These are phyloP conservation scores for Pinna nobilis DNA, from an alignment of 1,140 invertebrate species.

Conservation along the genomic window DNA sequence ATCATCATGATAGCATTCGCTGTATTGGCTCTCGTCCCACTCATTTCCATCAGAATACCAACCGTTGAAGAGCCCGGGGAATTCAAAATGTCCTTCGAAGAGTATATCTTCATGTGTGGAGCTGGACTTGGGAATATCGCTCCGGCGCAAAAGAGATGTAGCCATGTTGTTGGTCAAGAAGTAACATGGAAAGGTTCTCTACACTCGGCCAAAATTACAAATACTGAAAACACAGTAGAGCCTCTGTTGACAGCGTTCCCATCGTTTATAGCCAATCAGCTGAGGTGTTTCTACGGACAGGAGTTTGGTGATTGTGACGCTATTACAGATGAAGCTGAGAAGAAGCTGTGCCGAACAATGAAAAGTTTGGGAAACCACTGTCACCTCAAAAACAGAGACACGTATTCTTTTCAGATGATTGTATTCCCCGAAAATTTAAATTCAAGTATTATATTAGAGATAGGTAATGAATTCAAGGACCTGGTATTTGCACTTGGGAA, in stretches of 20 bases:
- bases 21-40: slow-evolving; percentile 57
- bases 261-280: slow-evolving; percentile 53
- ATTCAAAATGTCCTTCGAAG: slow-evolving; percentile 47
- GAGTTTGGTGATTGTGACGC: slow-evolving; percentile 51
- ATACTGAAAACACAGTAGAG: slow-evolving; percentile 60
- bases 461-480: slow-evolving; percentile 53
- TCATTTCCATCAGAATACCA: slow-evolving; percentile 62
- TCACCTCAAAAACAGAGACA: slow-evolving; percentile 56
- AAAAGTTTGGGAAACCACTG: slow-evolving; percentile 50
- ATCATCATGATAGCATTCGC: slow-evolving; percentile 63
- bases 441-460: slow-evolving; percentile 35
- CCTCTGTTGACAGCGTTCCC: slow-evolving; percentile 60
- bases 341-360: slow-evolving; percentile 54
- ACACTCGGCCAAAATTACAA: slow-evolving; percentile 49
- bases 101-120: slow-evolving; percentile 54
- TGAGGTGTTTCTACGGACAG: slow-evolving; percentile 66
- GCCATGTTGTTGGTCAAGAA: slow-evolving; percentile 56
- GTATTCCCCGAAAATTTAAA: not conserved
- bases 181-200: slow-evolving; percentile 59
- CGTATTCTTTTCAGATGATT: slow-evolving; percentile 50
- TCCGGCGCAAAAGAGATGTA: slow-evolving; percentile 53
- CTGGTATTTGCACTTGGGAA: slow-evolving; percentile 44
- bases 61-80: slow-evolving; percentile 30
- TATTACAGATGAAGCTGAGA: slow-evolving; percentile 29
- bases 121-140: slow-evolving; percentile 30